Conservation (phyloP, 2,113 vertebrate genomes). For the Engraulis encrasicolus region DNA sequence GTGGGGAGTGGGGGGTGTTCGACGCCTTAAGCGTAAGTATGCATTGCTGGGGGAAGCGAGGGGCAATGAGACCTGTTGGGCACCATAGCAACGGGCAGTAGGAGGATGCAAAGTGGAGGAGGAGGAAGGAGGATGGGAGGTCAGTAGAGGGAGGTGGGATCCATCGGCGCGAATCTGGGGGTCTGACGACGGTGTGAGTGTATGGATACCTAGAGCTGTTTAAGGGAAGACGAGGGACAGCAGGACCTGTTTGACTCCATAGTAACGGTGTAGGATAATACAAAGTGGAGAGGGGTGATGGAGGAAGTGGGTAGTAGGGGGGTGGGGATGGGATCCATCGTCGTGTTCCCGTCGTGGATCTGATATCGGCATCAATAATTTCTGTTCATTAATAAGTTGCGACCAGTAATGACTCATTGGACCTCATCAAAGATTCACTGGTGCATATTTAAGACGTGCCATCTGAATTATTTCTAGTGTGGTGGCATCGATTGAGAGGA, state of each 20-base stretch:
- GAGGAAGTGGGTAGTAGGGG: too few relatives aligned
- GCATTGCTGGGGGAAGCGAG: slow-evolving; percentile 36
- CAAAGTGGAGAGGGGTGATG: slow-evolving; percentile 8
- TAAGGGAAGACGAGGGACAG: slow-evolving; percentile 44
- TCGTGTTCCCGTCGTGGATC: slow-evolving; percentile 24
- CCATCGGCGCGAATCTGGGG: slow-evolving; percentile 14
- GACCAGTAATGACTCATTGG: slow-evolving; percentile 47
- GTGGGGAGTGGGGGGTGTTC: slow-evolving; percentile 45
- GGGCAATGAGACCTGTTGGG: slow-evolving; percentile 48
- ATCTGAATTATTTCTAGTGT: slow-evolving; percentile 58
- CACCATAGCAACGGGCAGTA: slow-evolving; percentile 37
- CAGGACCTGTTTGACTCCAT: slow-evolving; percentile 44
- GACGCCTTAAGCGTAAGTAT: slow-evolving; percentile 32
- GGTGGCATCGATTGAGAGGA: slow-evolving; percentile 51
- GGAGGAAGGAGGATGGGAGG: slow-evolving; percentile 35
- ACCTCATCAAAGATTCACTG: slow-evolving; percentile 67
- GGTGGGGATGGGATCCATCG: slow-evolving; percentile 26
- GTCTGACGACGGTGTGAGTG: too few relatives aligned
- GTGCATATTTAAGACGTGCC: slow-evolving; percentile 60
- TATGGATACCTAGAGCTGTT: too few relatives aligned
- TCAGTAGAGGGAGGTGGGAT: slow-evolving; percentile 23
- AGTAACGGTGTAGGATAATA: slow-evolving; percentile 26
- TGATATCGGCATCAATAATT: slow-evolving; percentile 68
- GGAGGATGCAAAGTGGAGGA: not conserved
- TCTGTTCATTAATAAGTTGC: slow-evolving; percentile 61